Evolutionary conservation across 2,113 vertebrate species (phyloP), one percentile per base, ranked within the genome.

Genomic region (Vombatus ursinus): DNA sequence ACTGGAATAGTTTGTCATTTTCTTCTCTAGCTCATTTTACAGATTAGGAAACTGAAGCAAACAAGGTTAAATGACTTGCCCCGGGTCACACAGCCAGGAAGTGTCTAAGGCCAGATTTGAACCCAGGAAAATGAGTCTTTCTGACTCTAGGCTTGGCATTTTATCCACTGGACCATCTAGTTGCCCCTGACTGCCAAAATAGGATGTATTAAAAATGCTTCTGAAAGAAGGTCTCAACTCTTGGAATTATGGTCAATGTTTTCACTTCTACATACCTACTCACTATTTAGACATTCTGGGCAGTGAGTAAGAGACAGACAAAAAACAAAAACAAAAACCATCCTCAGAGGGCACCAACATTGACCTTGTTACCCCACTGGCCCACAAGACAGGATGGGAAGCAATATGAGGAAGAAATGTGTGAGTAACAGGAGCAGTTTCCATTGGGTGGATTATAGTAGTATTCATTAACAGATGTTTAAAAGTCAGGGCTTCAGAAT

Each of bases 391-490:
- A 8, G 48, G 22, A 24, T 26, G 57, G 89, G 26, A 3, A 47
- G 48, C 8, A 49, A 1, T 3, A 0, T 23, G 23, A 3, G 1
- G 5, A 16, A 22, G 57, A 47, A 68, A 51, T 68, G 47, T 16
- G 61, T 2, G 6, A n/a, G 1, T 77, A 77, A 77, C 37, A 19
- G 61, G 14, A 77, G 16, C 16, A 44, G 16, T n/a, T 44, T 77
- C 37, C 52, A 2, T 10, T 0, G 53, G 25, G 24, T 90, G 19
- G n/a, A 26, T 97, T 91, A 89, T 28, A 26, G 89, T 77, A 90
- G 93, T 96, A 93, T 94, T 97, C 94, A 95, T 95, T 96, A 95
- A 94, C 96, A 97, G 96, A 97, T 96, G 91, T 95, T 97, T 95
- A 95, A 97, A 97, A 96, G 96, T 96, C 94, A 96, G 61, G 0